A percentile compares a stretch with the other conserved stretches of the same genome.
Conservation (phyloP, 2,888 invertebrate genomes). For the Cheilosia pagana region DNA sequence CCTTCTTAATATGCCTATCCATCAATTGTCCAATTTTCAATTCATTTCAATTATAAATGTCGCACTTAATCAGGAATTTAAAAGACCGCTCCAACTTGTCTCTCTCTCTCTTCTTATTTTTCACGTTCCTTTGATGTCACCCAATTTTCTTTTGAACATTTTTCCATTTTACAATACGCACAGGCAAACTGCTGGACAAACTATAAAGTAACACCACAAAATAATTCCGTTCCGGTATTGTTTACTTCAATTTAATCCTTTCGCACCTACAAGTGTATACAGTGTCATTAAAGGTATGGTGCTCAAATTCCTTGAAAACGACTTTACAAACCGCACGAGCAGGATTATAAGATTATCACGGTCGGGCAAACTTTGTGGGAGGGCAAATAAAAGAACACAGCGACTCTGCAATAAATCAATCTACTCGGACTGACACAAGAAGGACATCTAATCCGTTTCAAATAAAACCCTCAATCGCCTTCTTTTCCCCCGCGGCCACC, state of each 20-base stretch:
- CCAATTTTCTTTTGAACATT: not conserved
- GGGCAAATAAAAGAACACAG: slow-evolving; percentile 40
- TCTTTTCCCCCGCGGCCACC: slow-evolving; percentile 47
- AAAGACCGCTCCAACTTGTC: too few species aligned
- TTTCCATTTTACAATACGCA: not conserved
- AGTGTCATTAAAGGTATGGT: slow-evolving; percentile 22
- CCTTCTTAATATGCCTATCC: too few species aligned
- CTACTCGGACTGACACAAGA: slow-evolving; percentile 26
- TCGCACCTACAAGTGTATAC: slow-evolving; percentile 10
- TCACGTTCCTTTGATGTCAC: not conserved
- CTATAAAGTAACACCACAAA: not conserved
- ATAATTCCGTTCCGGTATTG: not conserved
- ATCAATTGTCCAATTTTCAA: too few species aligned
- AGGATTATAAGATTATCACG: slow-evolving; percentile 68
- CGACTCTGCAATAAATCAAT: slow-evolving; percentile 61
- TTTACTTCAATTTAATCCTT: slow-evolving; percentile 32
- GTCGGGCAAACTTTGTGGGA: slow-evolving; percentile 48
- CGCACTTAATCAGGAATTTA: too few species aligned
- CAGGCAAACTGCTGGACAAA: not conserved
- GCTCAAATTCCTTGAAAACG: slow-evolving; percentile 26
- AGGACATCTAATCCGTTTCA: slow-evolving; percentile 69
- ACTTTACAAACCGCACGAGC: slow-evolving; percentile 38
- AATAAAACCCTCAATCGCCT: slow-evolving; percentile 51
- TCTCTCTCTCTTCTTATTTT: not conserved
- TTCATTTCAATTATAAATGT: too few species aligned